Percentiles rank a stretch among this genome's conserved stretches.
Conservation (phyloP, 2,797 vertebrate species). For the Podarcis lilfordi region DNA sequence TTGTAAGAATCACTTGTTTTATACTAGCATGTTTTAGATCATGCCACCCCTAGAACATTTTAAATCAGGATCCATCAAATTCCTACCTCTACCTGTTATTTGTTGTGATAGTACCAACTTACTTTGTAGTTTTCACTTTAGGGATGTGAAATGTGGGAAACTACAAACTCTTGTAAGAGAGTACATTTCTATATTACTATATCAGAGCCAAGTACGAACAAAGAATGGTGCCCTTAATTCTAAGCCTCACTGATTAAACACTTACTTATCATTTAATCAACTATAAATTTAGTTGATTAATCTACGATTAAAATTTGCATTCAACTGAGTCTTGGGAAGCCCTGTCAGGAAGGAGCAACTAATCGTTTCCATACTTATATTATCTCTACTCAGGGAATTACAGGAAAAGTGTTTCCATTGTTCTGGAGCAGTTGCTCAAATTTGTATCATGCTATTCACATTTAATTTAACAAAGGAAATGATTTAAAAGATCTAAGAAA, state of each 20-base stretch:
- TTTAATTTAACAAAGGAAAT: constrained; percentile 12
- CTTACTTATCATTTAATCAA: background rate
- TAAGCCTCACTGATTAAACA: background rate
- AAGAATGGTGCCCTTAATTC: background rate
- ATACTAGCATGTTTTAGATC: background rate
- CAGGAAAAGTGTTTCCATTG: constrained; percentile 4
- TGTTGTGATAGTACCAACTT: background rate
- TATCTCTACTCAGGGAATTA: constrained; percentile 9
- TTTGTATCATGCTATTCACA: constrained; percentile 6
- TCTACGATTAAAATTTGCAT: background rate
- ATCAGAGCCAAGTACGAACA: background rate
- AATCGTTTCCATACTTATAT: background rate
- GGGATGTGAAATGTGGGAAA: background rate
- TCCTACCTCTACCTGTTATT: background rate
- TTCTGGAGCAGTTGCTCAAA: background rate
- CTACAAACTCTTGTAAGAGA: background rate
- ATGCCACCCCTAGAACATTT: background rate
- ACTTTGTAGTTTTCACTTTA: background rate
- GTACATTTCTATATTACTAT: background rate
- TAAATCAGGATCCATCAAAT: background rate
- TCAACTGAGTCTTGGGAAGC: background rate
- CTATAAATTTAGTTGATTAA: background rate
- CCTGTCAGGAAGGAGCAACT: background rate
- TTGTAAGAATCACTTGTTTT: background rate
- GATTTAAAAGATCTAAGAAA: background rate